These are phyloP conservation scores for Seira sanloemensis DNA, from an alignment of 2,888 invertebrate species.

Conservation along the genomic window DNA sequence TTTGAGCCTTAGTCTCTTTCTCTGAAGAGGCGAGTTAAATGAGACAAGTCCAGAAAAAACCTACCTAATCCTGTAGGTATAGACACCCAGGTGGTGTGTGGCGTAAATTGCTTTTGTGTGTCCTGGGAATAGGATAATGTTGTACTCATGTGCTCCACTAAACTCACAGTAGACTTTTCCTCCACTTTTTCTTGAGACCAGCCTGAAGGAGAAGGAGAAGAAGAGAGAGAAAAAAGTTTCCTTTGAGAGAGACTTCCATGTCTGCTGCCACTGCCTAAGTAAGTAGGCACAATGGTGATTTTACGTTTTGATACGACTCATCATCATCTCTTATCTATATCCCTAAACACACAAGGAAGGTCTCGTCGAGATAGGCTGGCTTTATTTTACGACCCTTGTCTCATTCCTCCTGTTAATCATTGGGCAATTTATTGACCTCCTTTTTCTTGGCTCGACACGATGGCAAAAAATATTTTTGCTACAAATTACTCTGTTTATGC, in stretches of 20 bases:
- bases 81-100: background rate
- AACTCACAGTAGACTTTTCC: background rate
- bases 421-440: constrained; percentile 39
- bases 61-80: too few species aligned
- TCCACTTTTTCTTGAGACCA: too few species aligned
- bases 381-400: constrained; percentile 10
- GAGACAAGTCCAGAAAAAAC: too few species aligned
- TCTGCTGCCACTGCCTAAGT: too few species aligned
- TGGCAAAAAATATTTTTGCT: background rate
- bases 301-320: background rate
- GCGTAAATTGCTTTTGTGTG: constrained; percentile 4
- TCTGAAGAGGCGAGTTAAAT: too few species aligned
- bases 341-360: too few species aligned
- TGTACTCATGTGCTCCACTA: constrained; percentile 4
- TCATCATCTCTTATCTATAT: background rate
- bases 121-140: background rate
- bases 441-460: background rate
- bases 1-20: too few species aligned
- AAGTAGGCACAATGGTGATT: background rate
- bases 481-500: background rate
- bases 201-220: too few species aligned
- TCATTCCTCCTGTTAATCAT: constrained; percentile 60
- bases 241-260: too few species aligned
- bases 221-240: too few species aligned
- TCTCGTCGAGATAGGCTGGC: too few species aligned